Base-by-base conservation (phyloP, 2,797 vertebrate genomes). In the Phoebastria nigripes region DNA sequence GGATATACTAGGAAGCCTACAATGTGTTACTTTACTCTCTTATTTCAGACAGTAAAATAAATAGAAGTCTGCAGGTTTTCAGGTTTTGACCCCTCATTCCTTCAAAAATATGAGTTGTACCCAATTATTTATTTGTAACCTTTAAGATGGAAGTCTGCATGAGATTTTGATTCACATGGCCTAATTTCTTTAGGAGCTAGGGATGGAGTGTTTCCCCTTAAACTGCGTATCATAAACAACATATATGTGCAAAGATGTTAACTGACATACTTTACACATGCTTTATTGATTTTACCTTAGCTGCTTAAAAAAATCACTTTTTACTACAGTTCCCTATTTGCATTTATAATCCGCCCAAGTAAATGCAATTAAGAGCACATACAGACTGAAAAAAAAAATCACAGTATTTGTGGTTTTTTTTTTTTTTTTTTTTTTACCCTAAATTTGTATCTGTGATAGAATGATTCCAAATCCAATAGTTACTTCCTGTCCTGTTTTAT, bases 401-500 rank as follows among this genome's bases (percentile, higher is more conserved):
- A 37, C 4, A 52, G 54, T 35, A 54, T n/a, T n/a, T n/a, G n/a
- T n/a, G n/a, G n/a, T n/a, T n/a, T n/a, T n/a, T n/a, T n/a, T n/a
- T n/a, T n/a, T n/a, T 56, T 81, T 82, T 56, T 71, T 42, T 44
- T 39, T 71, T 74, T 61, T 12, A 46, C 16, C 55, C 51, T 71
- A 65, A 90, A 74, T 83, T 92, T 78, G 3, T 63, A 74, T 78
- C 41, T 91, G 56, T 16, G 4, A 82, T 61, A 73, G 78, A 91
- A 80, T 3, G 6, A 93, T 52, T 89, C 44, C 37, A 92, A 91
- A 89, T 85, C 52, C 54, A 89, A 18, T 11, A 90, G 74, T 69
- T 95, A 71, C 67, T 78, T 89, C 90, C 83, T 92, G 95, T 54
- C 86, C 93, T 81, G 83, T 72, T 96, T 94, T 91, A 88, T 97